Evolutionary conservation across 1,140 invertebrate species (phyloP).

Genomic region (Cydia strobilella): DNA sequence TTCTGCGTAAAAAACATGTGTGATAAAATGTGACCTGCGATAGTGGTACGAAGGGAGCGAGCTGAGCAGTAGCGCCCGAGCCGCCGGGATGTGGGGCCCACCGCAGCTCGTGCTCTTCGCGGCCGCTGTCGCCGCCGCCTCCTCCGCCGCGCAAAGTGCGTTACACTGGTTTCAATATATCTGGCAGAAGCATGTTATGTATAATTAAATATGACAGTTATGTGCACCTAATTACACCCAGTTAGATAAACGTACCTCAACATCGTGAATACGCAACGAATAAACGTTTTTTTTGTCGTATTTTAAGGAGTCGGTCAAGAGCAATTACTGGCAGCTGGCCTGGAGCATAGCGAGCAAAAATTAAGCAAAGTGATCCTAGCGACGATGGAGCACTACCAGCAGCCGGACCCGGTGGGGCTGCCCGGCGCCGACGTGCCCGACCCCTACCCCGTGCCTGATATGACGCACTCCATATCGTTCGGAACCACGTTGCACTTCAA

Average conservation of each 20-base stretch:
- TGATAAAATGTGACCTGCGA: conserved; percentile 10
- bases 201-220: no score
- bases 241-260: background rate
- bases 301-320: conserved; percentile 50
- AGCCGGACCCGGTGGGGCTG: conserved; percentile 86
- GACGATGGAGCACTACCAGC: conserved; percentile 90
- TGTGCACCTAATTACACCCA: background rate
- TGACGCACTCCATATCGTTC: conserved; percentile 86
- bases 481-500: conserved; percentile 84
- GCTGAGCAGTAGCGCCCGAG: background rate
- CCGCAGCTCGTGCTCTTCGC: background rate
- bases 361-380: conserved; percentile 85
- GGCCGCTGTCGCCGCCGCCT: background rate
- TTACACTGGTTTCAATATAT: background rate
- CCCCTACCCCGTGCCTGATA: conserved; percentile 88
- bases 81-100: conserved; percentile 1
- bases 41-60: background rate
- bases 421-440: conserved; percentile 89
- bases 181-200: background rate
- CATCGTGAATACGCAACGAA: background rate
- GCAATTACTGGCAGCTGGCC: conserved; percentile 37
- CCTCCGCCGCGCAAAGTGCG: background rate
- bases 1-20: background rate
- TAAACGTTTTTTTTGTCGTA: background rate
- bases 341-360: conserved; percentile 81